These are phyloP conservation scores for Megalopta genalis DNA, from an alignment of 1,140 invertebrate species.

Conservation along the genomic window DNA sequence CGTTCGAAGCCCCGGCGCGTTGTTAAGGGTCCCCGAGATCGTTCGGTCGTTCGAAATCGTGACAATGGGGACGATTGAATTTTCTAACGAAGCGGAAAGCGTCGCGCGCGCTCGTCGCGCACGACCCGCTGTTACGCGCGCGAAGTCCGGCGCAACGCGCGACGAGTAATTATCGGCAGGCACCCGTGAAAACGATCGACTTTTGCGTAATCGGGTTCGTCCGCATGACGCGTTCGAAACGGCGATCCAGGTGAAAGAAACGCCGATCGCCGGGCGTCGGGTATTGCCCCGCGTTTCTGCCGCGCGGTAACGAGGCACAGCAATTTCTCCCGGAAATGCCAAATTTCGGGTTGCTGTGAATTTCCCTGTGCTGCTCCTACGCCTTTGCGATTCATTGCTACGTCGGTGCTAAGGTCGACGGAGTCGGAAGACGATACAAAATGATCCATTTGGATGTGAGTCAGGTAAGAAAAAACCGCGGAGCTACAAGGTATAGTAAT, in stretches of 20 bases:
- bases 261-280: not conserved
- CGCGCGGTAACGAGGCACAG: no score
- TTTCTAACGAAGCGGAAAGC: not conserved
- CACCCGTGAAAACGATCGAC: slow-evolving; percentile 15
- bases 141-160: not conserved
- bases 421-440: no score
- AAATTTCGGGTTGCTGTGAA: no score
- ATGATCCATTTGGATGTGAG: no score
- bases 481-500: no score
- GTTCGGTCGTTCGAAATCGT: not conserved
- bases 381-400: no score
- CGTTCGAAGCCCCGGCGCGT: no score
- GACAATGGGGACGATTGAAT: not conserved
- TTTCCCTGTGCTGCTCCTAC: no score
- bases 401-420: no score
- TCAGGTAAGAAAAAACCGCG: no score
- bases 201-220: slow-evolving; percentile 33
- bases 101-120: not conserved
- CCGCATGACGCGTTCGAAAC: slow-evolving; percentile 1
- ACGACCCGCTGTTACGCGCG: not conserved
- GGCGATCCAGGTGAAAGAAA: slow-evolving; percentile 3
- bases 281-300: slow-evolving; percentile 7
- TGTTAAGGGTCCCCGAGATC: no score
- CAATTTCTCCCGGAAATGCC: no score
- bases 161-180: slow-evolving; percentile 16